A percentile compares a stretch with the other conserved stretches of the same genome.
These are phyloP conservation scores for Drosophila setifemur DNA, from an alignment of 1,140 invertebrate genomes.

Conservation along the genomic window DNA sequence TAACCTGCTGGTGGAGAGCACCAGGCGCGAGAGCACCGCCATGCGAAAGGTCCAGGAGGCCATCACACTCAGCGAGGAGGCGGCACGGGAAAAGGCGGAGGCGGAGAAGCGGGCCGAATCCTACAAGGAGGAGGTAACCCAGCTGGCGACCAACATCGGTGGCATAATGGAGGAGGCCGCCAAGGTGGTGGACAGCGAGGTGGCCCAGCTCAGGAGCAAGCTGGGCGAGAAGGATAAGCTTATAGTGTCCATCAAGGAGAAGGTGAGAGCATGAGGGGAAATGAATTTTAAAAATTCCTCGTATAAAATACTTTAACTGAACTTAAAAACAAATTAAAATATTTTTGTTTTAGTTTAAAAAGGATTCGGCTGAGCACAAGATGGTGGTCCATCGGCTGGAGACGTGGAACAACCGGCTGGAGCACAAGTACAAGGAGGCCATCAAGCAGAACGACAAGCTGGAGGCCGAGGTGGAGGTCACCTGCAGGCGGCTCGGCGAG, in stretches of 20 bases:
- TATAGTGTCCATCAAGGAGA: constrained; percentile 67
- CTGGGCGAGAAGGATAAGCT: constrained; percentile 84
- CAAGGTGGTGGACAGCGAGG: constrained; percentile 85
- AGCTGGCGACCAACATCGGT: constrained; percentile 63
- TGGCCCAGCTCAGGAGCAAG: constrained; percentile 84
- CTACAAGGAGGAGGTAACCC: constrained; percentile 60
- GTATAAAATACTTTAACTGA: no score
- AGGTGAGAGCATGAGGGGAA: no score
- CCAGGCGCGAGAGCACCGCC: constrained; percentile 40
- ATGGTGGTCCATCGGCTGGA: constrained; percentile 22
- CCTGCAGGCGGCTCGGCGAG: constrained; percentile 18
- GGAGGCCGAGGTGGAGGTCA: constrained; percentile 46
- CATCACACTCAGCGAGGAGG: constrained; percentile 83
- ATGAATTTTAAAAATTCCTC: no score
- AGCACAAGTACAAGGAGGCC: constrained; percentile 48
- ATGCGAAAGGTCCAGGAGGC: constrained; percentile 82
- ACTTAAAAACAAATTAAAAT: background rate
- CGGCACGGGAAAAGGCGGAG: constrained; percentile 83
- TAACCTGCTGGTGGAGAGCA: constrained; percentile 32
- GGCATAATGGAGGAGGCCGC: constrained; percentile 85
- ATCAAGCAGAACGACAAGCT: constrained; percentile 45
- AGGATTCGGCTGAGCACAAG: constrained; percentile 14
- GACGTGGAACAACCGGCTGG: constrained; percentile 47
- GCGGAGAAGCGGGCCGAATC: constrained; percentile 62
- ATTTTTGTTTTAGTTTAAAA: constrained; percentile 20